Evolutionary conservation across 2,113 vertebrate species (phyloP).

Genomic region (Trichomycterus rosablanca): DNA sequence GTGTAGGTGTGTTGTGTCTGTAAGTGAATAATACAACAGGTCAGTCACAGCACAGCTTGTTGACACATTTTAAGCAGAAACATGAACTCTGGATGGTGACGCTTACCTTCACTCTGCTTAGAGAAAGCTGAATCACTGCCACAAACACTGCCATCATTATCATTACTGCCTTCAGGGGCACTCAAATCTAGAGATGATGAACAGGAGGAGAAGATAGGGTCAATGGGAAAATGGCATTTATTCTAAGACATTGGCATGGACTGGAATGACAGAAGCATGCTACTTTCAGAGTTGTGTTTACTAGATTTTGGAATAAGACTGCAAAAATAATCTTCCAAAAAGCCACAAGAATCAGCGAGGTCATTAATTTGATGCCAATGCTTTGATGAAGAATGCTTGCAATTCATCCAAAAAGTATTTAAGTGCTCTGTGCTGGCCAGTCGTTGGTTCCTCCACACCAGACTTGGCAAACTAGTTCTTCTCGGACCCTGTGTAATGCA

Average conservation of each 20-base stretch:
- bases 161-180: constrained; percentile 78
- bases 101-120: constrained; percentile 87
- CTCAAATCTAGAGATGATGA: constrained; percentile 73
- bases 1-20: constrained; percentile 9
- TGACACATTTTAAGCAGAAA: background rate
- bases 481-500: too few relatives aligned
- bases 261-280: too few relatives aligned
- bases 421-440: too few relatives aligned
- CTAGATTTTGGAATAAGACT: too few relatives aligned
- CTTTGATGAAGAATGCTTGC: too few relatives aligned
- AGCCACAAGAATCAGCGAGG: too few relatives aligned
- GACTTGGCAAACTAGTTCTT: too few relatives aligned
- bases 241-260: background rate
- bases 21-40: background rate
- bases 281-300: too few relatives aligned
- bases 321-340: too few relatives aligned
- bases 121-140: constrained; percentile 91
- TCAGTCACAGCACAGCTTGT: background rate
- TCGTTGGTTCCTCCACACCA: too few relatives aligned
- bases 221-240: background rate
- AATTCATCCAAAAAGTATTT: too few relatives aligned
- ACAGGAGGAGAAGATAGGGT: constrained; percentile 10
- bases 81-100: background rate
- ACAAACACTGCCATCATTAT: constrained; percentile 87
- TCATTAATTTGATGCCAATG: too few relatives aligned